Percentiles rank a stretch among this genome's conserved stretches.
These are phyloP conservation scores for Altica lythri DNA, from an alignment of 2,888 invertebrate genomes.

Conservation along the genomic window DNA sequence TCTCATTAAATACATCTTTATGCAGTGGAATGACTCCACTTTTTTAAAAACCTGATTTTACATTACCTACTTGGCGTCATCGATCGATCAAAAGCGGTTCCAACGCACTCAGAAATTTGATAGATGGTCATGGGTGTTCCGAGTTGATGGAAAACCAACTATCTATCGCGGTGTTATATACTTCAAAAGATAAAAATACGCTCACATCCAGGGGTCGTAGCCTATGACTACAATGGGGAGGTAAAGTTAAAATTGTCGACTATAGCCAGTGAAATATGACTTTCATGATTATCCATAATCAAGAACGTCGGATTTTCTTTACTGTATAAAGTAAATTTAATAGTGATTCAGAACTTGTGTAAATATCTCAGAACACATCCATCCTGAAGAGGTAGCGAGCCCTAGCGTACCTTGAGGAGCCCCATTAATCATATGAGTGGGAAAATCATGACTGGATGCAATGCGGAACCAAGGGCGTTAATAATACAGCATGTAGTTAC, in stretches of 20 bases:
- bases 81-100: neutral
- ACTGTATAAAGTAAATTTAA: too few species aligned
- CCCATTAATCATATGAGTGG: slow-evolving; percentile 1
- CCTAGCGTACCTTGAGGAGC: slow-evolving; percentile 46
- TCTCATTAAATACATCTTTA: too few species aligned
- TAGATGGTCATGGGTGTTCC: neutral
- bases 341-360: too few species aligned
- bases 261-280: too few species aligned
- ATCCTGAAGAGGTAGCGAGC: slow-evolving; percentile 25
- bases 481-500: neutral
- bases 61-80: neutral
- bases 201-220: too few species aligned
- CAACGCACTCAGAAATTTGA: neutral
- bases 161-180: neutral
- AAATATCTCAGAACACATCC: slow-evolving; percentile 22
- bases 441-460: neutral
- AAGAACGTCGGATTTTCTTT: too few species aligned
- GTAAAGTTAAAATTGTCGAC: too few species aligned
- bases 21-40: neutral
- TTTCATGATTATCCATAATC: too few species aligned
- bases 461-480: neutral
- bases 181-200: neutral
- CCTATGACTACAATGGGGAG: too few species aligned
- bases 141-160: neutral
- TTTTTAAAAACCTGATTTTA: too few species aligned